Evolutionary conservation across 2,113 vertebrate species (phyloP).

Genomic region (Ochotona princeps): DNA sequence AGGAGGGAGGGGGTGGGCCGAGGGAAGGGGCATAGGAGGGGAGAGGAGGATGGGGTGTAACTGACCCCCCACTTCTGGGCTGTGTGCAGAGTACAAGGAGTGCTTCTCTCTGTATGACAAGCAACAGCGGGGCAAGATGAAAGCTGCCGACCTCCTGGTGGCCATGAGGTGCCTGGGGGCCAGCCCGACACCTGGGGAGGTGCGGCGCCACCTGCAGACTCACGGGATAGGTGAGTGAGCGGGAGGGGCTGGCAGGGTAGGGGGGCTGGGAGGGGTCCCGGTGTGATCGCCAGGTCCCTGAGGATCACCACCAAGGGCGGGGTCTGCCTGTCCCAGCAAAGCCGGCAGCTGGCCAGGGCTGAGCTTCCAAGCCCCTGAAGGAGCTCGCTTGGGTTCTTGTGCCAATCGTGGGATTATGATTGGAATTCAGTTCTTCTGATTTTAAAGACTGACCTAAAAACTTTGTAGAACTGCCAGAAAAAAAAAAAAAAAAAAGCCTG

Average conservation of each 20-base stretch:
- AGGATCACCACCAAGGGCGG: not conserved
- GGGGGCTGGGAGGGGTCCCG: not conserved
- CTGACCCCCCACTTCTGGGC: not conserved
- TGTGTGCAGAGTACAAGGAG: slow-evolving; percentile 94
- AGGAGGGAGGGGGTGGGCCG: not conserved
- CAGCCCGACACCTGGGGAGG: slow-evolving; percentile 92
- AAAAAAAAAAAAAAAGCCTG: not conserved
- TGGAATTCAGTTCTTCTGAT: not conserved
- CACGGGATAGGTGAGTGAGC: slow-evolving; percentile 91
- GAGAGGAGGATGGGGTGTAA: too few relatives aligned
- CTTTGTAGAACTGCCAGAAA: not conserved
- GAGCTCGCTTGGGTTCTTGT: not conserved
- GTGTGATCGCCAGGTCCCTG: not conserved
- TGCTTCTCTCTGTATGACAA: slow-evolving; percentile 98
- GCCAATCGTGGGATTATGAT: not conserved
- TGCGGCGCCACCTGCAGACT: slow-evolving; percentile 91
- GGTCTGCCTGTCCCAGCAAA: not conserved
- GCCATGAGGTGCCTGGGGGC: slow-evolving; percentile 95
- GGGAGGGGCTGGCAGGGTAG: rapidly evolving
- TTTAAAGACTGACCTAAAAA: not conserved
- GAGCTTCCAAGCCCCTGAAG: not conserved
- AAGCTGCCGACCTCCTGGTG: slow-evolving; percentile 90
- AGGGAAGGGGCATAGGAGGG: too few relatives aligned
- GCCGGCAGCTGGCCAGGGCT: not conserved
- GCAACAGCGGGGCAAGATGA: slow-evolving; percentile 93